These are phyloP conservation scores for Rhinoraja longicauda DNA, from an alignment of 2,797 vertebrate species.

Conservation along the genomic window DNA sequence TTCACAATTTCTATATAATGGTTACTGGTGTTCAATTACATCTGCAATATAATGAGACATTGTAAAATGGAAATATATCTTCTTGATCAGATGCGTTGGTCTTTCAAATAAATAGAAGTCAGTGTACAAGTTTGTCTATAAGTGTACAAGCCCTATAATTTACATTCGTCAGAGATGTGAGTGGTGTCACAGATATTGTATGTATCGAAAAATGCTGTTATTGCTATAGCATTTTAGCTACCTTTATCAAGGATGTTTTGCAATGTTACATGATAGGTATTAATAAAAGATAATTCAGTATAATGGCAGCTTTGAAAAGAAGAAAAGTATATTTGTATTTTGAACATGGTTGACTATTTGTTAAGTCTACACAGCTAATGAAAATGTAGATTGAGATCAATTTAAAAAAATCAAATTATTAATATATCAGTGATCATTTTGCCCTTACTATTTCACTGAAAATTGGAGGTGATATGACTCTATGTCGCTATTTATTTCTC, in stretches of 20 bases:
- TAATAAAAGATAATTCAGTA: slow-evolving; percentile 15
- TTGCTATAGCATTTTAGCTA: slow-evolving; percentile 23
- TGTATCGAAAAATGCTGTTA: slow-evolving; percentile 31
- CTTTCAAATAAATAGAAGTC: slow-evolving; percentile 9
- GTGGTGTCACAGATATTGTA: not conserved
- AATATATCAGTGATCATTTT: not conserved
- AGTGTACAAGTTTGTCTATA: not conserved
- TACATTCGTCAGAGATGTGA: not conserved
- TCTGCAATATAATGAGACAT: not conserved
- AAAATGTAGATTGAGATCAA: slow-evolving; percentile 22
- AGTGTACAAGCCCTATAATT: slow-evolving; percentile 27
- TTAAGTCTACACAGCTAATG: not conserved
- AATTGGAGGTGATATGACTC: not conserved
- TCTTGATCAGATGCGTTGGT: not conserved
- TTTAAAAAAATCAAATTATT: not conserved
- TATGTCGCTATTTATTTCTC: not conserved
- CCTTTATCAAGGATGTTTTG: slow-evolving; percentile 7
- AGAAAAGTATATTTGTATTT: not conserved
- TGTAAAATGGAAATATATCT: not conserved
- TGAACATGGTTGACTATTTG: not conserved
- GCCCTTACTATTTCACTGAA: not conserved
- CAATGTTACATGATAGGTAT: not conserved
- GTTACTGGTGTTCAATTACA: not conserved
- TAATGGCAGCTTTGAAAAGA: slow-evolving; percentile 5
- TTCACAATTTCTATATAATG: not conserved